A percentile compares a stretch with the other conserved stretches of the same genome.
Conservation (phyloP, 2,888 invertebrate genomes). For the Augochlorella aurata region DNA sequence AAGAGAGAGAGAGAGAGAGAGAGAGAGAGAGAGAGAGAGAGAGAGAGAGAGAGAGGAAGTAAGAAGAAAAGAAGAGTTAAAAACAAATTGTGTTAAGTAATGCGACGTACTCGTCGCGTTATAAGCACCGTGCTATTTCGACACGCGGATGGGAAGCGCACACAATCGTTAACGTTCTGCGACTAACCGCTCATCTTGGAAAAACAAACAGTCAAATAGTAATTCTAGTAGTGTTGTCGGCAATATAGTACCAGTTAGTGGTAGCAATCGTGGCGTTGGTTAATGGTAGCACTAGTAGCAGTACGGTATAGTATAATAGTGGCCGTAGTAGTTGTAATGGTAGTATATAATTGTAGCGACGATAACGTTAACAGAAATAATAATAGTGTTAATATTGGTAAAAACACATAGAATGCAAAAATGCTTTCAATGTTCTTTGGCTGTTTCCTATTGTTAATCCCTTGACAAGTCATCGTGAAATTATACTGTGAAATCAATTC, state of each 20-base stretch:
- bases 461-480: neutral
- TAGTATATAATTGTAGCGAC: neutral
- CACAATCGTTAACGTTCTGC: conserved; percentile 10
- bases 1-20: too few relatives aligned
- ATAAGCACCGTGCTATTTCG: conserved; percentile 15
- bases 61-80: neutral
- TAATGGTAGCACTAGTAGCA: neutral
- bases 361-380: conserved; percentile 4
- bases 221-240: neutral
- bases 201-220: conserved; percentile 1
- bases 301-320: neutral
- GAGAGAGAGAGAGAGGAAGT: neutral
- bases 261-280: neutral
- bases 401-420: conserved; percentile 30
- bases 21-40: too few relatives aligned
- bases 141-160: conserved; percentile 17
- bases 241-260: neutral
- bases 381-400: conserved; percentile 2
- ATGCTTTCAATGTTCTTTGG: conserved; percentile 40
- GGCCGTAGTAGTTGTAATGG: neutral
- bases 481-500: neutral
- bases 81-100: neutral
- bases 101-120: neutral
- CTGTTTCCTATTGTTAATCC: conserved; percentile 5
- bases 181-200: conserved; percentile 11